Base-by-base conservation (phyloP, 1,140 invertebrate species). In the Cataglyphis hispanica region DNA sequence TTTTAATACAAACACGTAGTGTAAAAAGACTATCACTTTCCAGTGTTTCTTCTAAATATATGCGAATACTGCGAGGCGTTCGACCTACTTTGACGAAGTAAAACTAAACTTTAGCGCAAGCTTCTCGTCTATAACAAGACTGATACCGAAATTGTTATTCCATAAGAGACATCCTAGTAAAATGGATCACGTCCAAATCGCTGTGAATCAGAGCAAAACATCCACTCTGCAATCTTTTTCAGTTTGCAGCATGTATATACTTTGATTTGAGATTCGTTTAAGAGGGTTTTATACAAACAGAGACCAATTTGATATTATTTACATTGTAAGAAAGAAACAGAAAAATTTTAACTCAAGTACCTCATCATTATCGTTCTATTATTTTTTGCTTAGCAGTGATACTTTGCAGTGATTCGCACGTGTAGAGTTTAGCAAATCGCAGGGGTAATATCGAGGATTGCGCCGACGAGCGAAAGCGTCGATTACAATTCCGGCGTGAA, bases 91-190 rank as follows among this genome's bases (percentile, higher is more conserved):
- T 22, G 67, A 83, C 67, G 16, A 74, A 72, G 67, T 72, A 53
- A 80, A 80, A 67, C 61, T n/a, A 50, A 66, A 80, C 63, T 83
- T 74, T 60, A 58, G 67, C 31, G 53, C 31, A 37, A 46, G 78
- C 53, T 31, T 31, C 2, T 83, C 78, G 25, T 69, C 63, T 67
- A 25, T 80, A 53, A 67, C 61, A 34, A 43, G 78, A 16, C 67
- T 27, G 37, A 74, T 74, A 63, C 40, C 37, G 40, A 83, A 83
- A 83, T 70, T 83, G 78, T 74, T 60, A 83, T 74, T 83, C 78
- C 16, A 74, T 83, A 56, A 58, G 53, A 72, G 67, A n/a, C 53
- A 72, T 27, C 50, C 50, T 22, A n/a, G n/a, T 50, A 27, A 80
- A 69, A 64, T 80, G 78, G 78, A 67, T 61, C 53, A 19, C 53